Evolutionary conservation across 64 coral and sea anemone genomes (phyloP).

Genomic region (Dendrophyllia cribrosa): DNA sequence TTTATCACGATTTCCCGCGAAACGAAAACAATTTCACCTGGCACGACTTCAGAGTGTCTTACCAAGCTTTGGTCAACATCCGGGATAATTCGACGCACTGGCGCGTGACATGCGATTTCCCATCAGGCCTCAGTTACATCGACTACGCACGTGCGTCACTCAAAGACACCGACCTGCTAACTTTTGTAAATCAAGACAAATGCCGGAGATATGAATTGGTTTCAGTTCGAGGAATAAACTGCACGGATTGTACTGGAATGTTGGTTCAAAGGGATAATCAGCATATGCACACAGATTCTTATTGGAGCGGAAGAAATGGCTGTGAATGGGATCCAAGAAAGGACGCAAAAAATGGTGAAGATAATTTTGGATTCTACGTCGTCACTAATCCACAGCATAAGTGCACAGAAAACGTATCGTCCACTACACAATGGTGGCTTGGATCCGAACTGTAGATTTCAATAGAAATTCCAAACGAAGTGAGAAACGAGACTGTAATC

Average conservation of each 20-base stretch:
- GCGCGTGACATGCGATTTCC: slow-evolving; percentile 36
- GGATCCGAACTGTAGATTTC: slow-evolving; percentile 2
- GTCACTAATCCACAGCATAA: neutral
- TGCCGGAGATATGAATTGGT: slow-evolving; percentile 15
- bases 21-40: slow-evolving; percentile 31
- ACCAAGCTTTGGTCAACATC: slow-evolving; percentile 30
- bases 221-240: slow-evolving; percentile 32
- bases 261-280: slow-evolving; percentile 5
- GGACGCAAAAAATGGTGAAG: neutral
- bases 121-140: slow-evolving; percentile 1
- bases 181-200: slow-evolving; percentile 8
- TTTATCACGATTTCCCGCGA: slow-evolving; percentile 26
- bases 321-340: neutral
- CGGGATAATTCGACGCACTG: slow-evolving; percentile 36
- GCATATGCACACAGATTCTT: slow-evolving; percentile 41
- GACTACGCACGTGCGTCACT: slow-evolving; percentile 44
- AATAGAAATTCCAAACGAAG: neutral
- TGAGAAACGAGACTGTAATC: neutral
- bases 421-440: slow-evolving; percentile 71
- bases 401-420: slow-evolving; percentile 33
- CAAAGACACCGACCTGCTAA: slow-evolving; percentile 13
- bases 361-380: slow-evolving; percentile 55
- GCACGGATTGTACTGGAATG: slow-evolving; percentile 4
- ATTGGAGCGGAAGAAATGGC: slow-evolving; percentile 15
- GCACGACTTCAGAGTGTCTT: neutral